These are phyloP conservation scores for Saccopteryx leptura DNA, from an alignment of 2,113 vertebrate genomes.

Conservation along the genomic window DNA sequence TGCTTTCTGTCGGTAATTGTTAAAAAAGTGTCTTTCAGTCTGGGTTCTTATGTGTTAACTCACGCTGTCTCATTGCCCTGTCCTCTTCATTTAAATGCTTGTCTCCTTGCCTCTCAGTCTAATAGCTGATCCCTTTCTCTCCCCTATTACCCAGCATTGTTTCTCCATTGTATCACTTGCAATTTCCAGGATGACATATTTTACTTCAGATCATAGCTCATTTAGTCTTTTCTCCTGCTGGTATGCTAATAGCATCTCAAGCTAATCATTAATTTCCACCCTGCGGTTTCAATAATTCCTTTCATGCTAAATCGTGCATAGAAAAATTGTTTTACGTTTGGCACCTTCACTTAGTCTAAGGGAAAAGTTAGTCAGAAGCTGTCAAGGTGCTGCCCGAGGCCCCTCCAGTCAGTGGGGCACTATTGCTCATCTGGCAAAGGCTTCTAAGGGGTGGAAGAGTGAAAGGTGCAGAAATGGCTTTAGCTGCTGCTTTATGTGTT, in stretches of 20 bases:
- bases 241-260: slow-evolving; percentile 79
- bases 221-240: slow-evolving; percentile 82
- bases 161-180: slow-evolving; percentile 77
- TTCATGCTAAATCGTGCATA: slow-evolving; percentile 75
- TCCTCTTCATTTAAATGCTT: slow-evolving; percentile 70
- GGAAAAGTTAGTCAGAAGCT: slow-evolving; percentile 62
- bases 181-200: slow-evolving; percentile 69
- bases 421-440: slow-evolving; percentile 6
- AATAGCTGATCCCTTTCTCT: slow-evolving; percentile 69
- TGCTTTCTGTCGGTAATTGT: slow-evolving; percentile 60
- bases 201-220: slow-evolving; percentile 72
- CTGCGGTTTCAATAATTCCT: slow-evolving; percentile 79
- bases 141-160: slow-evolving; percentile 50
- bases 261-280: slow-evolving; percentile 84
- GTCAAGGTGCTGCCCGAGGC: neutral
- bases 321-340: slow-evolving; percentile 79
- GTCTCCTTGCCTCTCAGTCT: slow-evolving; percentile 50
- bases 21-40: slow-evolving; percentile 76
- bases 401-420: neutral
- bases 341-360: slow-evolving; percentile 65
- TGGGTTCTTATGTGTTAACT: slow-evolving; percentile 56
- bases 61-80: slow-evolving; percentile 50
- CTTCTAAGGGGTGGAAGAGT: neutral
- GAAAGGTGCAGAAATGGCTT: neutral
- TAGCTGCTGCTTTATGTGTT: neutral